Base-by-base conservation (phyloP, 2,888 invertebrate species). In the Eupithecia tripunctaria region DNA sequence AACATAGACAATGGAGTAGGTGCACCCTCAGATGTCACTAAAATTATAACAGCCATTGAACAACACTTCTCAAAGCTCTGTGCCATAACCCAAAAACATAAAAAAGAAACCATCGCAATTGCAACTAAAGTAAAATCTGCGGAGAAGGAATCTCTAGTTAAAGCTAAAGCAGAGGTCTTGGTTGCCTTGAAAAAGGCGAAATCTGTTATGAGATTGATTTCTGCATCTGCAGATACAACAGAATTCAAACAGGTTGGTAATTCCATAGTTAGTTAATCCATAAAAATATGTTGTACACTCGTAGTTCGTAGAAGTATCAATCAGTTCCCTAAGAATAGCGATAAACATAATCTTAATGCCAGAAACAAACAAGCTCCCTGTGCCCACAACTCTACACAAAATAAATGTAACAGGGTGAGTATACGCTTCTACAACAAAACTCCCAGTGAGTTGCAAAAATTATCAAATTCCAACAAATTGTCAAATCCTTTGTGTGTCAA, bases 61-160 rank as follows among this genome's bases (percentile, higher is more conserved):
- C 93, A 94, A 76, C 95, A 95, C 80, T 96, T 95, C 78, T 89
- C 93, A 0, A 89, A 94, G 75, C 83, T 96, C 0, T 92, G 93
- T 74, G 94, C 93, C 0, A 82, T 90, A 8, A 84, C 96, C 60
- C 96, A 96, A 83, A 91, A 91, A 68, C 85, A 94, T 62, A 96
- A 96, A 79, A 82, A 87, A 15, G 89, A 93, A 75, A 82, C 95
- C 3, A 85, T 91, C 1, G 83, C 87, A 7, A 82, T 86, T 25
- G 77, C 95, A 12, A 72, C 86, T 6, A 84, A 89, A 79, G 78
- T 90, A 7, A 89, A 88, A 75, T 79, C 73, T 18, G 81, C 82
- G 15, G 91, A 93, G 78, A 89, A 85, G 66, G 83, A 89, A 32
- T 92, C 91, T 4, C 82, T 94, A 15, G 70, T 82, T 0, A 82